Evolutionary conservation across 1,140 invertebrate genomes (phyloP), one percentile per base, ranked within the genome.

Genomic region (Acromyrmex echinatior): DNA sequence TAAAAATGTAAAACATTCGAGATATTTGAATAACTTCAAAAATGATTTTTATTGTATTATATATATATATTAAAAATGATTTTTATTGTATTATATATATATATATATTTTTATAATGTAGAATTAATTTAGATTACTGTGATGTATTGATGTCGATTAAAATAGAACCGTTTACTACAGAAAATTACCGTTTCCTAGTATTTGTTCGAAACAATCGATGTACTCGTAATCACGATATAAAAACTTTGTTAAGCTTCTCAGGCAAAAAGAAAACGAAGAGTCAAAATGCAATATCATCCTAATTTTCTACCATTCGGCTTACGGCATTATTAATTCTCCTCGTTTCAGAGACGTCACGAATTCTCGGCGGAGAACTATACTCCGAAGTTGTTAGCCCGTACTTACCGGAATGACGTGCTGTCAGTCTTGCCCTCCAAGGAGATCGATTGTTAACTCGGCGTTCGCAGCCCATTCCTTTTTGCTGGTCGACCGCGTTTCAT

Each of bases 311-410:
- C 51, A 70, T 77, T 79, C 31, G 51, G 56, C 25, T 86, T 60
- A 81, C 16, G 31, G 58, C 21, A 66, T 87, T 84, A 87, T 82
- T 85, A 85, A 77, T 74, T 87, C 71, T 45, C 39, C 53, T 62
- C 62, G 35, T 62, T 68, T 58, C 53, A 35, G 18, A 66, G 62
- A 86, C 73, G 84, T 79, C 51, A 77, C 56, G 66, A 74, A 86
- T 76, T 87, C 58, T 68, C 45, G 21, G 45, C 63, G 82, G 70
- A 85, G 51, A 60, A 68, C 14, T 45, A 58, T 53, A 68, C 62
- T 77, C 58, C 60, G 49, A 84, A 86, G 81, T 81, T 86, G 78
- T 80, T 86, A 35, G 51, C 56, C 56, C 39, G 70, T 74, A 62
- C 80, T 84, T 82, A 73, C 9, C 39, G 58, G 70, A 84, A 76